Conservation (phyloP, 1,140 invertebrate genomes). For the Drosophila ironensis region DNA sequence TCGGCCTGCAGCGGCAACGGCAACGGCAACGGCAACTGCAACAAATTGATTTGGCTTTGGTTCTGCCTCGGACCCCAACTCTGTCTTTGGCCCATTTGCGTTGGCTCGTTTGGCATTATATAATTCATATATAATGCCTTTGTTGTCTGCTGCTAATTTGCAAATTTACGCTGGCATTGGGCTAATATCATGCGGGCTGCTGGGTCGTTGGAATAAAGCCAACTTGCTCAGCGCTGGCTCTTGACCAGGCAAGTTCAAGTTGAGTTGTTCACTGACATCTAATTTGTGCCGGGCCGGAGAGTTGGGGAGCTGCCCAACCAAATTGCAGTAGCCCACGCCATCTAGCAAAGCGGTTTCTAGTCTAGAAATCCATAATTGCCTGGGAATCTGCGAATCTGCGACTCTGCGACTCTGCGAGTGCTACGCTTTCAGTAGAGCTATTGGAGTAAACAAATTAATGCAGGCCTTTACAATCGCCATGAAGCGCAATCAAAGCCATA, state of each 20-base stretch:
- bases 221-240: neutral
- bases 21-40: no score
- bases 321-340: conserved; percentile 52
- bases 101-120: conserved; percentile 55
- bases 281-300: conserved; percentile 42
- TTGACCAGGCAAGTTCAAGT: conserved; percentile 40
- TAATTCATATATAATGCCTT: conserved; percentile 73
- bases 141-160: conserved; percentile 73
- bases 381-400: conserved; percentile 13
- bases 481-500: no score
- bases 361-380: conserved; percentile 27
- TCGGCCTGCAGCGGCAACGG: no score
- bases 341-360: conserved; percentile 7
- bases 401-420: no score
- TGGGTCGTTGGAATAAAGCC: neutral
- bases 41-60: conserved; percentile 62
- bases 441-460: conserved; percentile 1
- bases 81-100: conserved; percentile 40
- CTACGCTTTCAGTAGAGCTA: neutral
- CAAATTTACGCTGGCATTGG: conserved; percentile 64
- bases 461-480: no score
- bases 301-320: conserved; percentile 22
- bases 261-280: conserved; percentile 57
- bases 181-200: conserved; percentile 53
- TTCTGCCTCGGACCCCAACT: conserved; percentile 1